Evolutionary conservation across 35 echinoderm and acorn worm species (phyloP), one percentile per base, ranked within the genome.

Genomic region (Ophioderma brevispina): DNA sequence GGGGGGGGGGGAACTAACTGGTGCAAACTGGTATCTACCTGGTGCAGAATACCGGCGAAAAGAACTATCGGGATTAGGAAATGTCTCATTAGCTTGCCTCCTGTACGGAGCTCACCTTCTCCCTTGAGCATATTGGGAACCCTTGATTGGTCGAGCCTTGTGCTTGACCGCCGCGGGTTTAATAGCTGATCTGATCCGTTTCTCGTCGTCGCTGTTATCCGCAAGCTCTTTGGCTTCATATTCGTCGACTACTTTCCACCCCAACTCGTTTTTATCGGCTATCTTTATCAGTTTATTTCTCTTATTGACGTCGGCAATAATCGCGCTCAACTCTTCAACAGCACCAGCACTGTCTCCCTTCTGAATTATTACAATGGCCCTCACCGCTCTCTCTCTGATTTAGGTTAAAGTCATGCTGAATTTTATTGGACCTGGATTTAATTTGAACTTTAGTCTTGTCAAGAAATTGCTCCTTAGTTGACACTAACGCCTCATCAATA

Each of bases 341-440:
- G 59, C 59, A 15, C 1, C 5, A 25, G 17, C 5, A 70, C 3
- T 70, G n/a, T 70, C 59, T 3, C 59, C 28, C 59, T 70, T 70
- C 28, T 30, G 10, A 3, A 70, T 25, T 30, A 15, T 70, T 25
- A 25, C 59, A 3, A 70, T 15, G 1, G 81, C 81, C 30, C 33
- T 55, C 1, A 31, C 32, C 3, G 55, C 18, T 25, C 1, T 49
- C 21, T 84, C 81, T 31, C 31, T 40, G 0, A 32, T 49, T 56
- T 3, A 33, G 25, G 35, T 85, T 85, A 64, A 85, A 85, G 0
- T 85, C 21, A n/a, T 35, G 64, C 56, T 85, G 50, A 19, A 85
- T 0, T 0, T 36, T 1, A 21, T 64, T 64, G 8, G 49, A 46
- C 34, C 56, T 59, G 33, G 64, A 85, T 37, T 70, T 56, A 10